These are phyloP conservation scores for Dicentrarchus labrax DNA, from an alignment of 2,113 vertebrate genomes.

Conservation along the genomic window DNA sequence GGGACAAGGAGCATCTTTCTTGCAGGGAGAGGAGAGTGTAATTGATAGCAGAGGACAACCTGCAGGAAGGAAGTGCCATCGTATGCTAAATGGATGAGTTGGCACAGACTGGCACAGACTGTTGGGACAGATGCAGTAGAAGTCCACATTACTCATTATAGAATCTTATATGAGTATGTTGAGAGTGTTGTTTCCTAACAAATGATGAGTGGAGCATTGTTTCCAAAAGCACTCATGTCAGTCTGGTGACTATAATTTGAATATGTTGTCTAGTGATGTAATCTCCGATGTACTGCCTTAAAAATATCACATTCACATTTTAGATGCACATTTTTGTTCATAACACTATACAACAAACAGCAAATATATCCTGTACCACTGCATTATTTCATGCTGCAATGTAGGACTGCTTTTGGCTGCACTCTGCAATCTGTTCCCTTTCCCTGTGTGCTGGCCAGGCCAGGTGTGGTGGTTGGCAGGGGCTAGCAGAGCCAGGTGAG, in stretches of 20 bases:
- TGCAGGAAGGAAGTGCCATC: constrained; percentile 72
- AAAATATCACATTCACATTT: background rate
- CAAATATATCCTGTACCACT: constrained; percentile 6
- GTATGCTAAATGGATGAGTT: constrained; percentile 71
- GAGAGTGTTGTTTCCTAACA: background rate
- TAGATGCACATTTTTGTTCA: background rate
- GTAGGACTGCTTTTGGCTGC: constrained; percentile 40
- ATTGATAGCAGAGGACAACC: constrained; percentile 80
- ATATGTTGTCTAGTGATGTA: background rate
- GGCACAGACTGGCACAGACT: constrained; percentile 65
- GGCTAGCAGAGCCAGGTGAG: constrained; percentile 74
- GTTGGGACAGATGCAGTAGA: constrained; percentile 57
- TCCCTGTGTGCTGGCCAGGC: constrained; percentile 42
- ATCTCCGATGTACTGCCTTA: background rate
- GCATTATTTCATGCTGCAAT: constrained; percentile 34
- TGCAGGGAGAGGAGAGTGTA: constrained; percentile 68
- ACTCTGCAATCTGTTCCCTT: constrained; percentile 61
- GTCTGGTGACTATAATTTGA: background rate
- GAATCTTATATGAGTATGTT: constrained; percentile 27
- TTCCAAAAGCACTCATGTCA: constrained; percentile 14
- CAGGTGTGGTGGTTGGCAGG: constrained; percentile 78
- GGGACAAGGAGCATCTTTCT: constrained; percentile 75
- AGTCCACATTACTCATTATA: constrained; percentile 51
- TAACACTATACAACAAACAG: background rate
- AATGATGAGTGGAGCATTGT: background rate